These are phyloP conservation scores for Acronicta psi DNA, from an alignment of 2,888 invertebrate genomes.

Conservation along the genomic window DNA sequence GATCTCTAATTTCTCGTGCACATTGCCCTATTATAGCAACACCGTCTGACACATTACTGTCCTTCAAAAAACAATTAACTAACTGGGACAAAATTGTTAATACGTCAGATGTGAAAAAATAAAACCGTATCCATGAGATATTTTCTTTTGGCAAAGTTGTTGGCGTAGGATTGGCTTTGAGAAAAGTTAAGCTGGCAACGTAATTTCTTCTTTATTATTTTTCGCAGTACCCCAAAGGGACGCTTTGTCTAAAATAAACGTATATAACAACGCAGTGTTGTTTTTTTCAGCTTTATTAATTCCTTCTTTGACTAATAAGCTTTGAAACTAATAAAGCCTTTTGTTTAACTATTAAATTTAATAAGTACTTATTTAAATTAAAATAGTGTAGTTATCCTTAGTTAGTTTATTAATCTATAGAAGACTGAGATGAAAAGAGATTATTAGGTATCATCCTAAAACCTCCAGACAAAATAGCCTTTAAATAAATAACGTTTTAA, in stretches of 20 bases:
- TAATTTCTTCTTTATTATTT: constrained; percentile 80
- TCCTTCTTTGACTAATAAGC: constrained; percentile 32
- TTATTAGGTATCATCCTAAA: constrained; percentile 1
- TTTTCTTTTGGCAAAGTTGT: constrained; percentile 67
- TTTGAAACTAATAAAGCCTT: constrained; percentile 24
- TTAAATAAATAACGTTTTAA: not conserved
- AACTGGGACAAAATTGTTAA: constrained; percentile 47
- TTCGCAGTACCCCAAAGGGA: constrained; percentile 66
- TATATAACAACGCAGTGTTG: constrained; percentile 54
- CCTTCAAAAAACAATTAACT: constrained; percentile 6
- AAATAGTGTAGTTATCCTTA: constrained; percentile 24
- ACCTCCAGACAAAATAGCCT: not conserved
- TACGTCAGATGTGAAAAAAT: constrained; percentile 47
- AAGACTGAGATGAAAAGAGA: constrained; percentile 8
- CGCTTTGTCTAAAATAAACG: constrained; percentile 70
- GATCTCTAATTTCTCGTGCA: too few species aligned
- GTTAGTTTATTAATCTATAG: constrained; percentile 13
- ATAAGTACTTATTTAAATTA: constrained; percentile 17
- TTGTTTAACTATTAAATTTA: constrained; percentile 10
- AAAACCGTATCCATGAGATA: constrained; percentile 58
- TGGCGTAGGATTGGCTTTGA: constrained; percentile 64
- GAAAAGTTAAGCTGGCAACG: constrained; percentile 71
- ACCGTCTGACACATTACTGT: too few species aligned
- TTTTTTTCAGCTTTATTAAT: constrained; percentile 26
- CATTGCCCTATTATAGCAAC: too few species aligned